Base-by-base conservation (phyloP, 2,113 vertebrate species). In the Embiotoca jacksoni region DNA sequence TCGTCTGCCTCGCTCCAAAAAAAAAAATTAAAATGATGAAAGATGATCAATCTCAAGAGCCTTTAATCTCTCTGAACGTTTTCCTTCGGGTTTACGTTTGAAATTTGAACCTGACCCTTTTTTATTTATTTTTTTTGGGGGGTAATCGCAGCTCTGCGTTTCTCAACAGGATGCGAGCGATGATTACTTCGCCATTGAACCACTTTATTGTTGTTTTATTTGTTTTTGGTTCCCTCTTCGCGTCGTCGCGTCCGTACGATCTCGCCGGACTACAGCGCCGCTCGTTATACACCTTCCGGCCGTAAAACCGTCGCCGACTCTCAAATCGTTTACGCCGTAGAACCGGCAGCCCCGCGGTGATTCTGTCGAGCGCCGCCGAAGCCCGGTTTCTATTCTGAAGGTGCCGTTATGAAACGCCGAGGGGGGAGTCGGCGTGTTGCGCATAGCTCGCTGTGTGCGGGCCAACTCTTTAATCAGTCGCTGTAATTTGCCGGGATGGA, bases 401-500 rank as follows among this genome's bases (percentile, higher is more conserved):
- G 61, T 61, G 47, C 63, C 33, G 69, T 87, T 91, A 85, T 83
- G 78, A 91, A 88, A 90, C 63, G 52, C 41, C 13, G 74, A 78
- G 88, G 78, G 71, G 23, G 84, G 87, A 86, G 78, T 73, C 82
- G 88, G 81, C 80, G 85, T 84, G 87, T 90, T 86, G 72, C 80
- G 88, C 86, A 82, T 84, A 88, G 85, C 83, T 78, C 88, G 73
- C 68, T 72, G 83, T 59, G 66, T 35, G 60, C 32, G 90, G 86
- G 74, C 85, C 84, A 83, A 83, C 84, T 91, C 91, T 91, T 91
- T 93, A 92, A 92, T 92, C 86, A 92, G 86, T 87, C 83, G 72
- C 85, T 86, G 83, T 88, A 92, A 92, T 92, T 23, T 90, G 86
- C 86, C 54, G 82, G 87, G 86, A 91, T 89, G 80, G 89, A 92